A percentile compares a stretch with the other conserved stretches of the same genome.
phyloP scores from a whole-genome alignment of 2,888 invertebrate genomes.

The Argyresthia goedartella region DNA sequence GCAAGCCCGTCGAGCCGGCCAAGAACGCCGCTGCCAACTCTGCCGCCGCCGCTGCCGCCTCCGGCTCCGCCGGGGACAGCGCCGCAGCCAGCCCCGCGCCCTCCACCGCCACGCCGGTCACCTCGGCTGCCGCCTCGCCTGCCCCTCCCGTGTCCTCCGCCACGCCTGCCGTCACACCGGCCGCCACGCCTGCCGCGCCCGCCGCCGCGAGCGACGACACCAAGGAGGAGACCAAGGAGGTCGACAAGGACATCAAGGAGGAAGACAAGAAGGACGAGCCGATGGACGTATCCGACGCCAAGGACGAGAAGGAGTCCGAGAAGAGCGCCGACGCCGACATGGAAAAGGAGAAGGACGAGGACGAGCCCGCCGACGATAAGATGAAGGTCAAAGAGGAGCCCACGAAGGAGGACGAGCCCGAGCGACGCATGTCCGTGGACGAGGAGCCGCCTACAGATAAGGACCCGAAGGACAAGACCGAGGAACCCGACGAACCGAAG shows the following conservation, averaged over 20 bases:
- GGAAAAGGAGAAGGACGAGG: constrained; percentile 46
- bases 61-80: constrained; percentile 61
- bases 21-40: constrained; percentile 71
- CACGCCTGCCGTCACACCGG: too few species aligned
- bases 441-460: constrained; percentile 33
- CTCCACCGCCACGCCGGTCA: constrained; percentile 29
- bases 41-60: constrained; percentile 81
- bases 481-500: too few species aligned
- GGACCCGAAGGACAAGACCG: constrained; percentile 51
- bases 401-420: constrained; percentile 25
- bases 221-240: constrained; percentile 47
- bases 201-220: constrained; percentile 42
- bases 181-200: constrained; percentile 35
- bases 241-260: constrained; percentile 27
- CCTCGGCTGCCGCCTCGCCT: too few species aligned
- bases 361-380: constrained; percentile 37
- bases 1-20: constrained; percentile 83
- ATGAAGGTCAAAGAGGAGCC: too few species aligned
- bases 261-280: constrained; percentile 23
- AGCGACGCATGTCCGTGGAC: constrained; percentile 26
- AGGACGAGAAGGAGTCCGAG: constrained; percentile 19
- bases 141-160: too few species aligned
- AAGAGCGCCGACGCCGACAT: too few species aligned
- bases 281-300: constrained; percentile 26
- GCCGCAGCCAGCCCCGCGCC: constrained; percentile 55